Base-by-base conservation (phyloP, 1,140 invertebrate species). In the Wasmannia auropunctata region DNA sequence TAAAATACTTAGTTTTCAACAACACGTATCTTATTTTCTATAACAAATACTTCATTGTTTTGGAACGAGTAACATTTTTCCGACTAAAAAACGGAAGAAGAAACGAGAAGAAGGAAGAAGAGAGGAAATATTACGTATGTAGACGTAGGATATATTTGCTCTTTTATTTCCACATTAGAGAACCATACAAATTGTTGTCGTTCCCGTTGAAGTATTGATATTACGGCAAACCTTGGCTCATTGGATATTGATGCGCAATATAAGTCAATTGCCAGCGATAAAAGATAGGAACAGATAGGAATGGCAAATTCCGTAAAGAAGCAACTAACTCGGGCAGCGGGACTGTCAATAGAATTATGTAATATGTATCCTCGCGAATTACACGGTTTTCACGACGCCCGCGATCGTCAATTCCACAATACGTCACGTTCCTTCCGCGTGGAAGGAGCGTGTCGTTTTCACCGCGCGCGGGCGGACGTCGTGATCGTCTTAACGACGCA, bases 181-280 rank as follows among this genome's bases (percentile, higher is more conserved):
- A 28, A 70, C 28, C 14, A 25, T 51, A 69, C 34, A 37, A 19
- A 67, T 81, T 62, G 7, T 46, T 49, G 10, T 60, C 63, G 6
- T 54, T 54, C 14, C 25, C 19, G n/a, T 4, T 49, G 3, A 43
- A 22, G 2, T 69, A 58, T 81, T 31, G 79, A 81, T 56, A 72
- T 72, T 56, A 31, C 3, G 25, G 43, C 43, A 37, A 79, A n/a
- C 22, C n/a, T 80, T 22, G 31, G 14, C 5, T 19, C 34, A 56
- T 70, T 56, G 34, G 37, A 81, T 22, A 58, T 81, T 81, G 70
- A 70, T 70, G 37, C 34, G 49, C 25, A 51, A 16, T 81, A 58
- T 49, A 77, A 81, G 40, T 81, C 25, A 4, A 81, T 72, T 81
- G 56, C 5, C 34, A 49, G 22, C 65, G 43, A 56, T 56, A 54